Conservation (phyloP, 2,113 vertebrate genomes). For the Hassar affinis region DNA sequence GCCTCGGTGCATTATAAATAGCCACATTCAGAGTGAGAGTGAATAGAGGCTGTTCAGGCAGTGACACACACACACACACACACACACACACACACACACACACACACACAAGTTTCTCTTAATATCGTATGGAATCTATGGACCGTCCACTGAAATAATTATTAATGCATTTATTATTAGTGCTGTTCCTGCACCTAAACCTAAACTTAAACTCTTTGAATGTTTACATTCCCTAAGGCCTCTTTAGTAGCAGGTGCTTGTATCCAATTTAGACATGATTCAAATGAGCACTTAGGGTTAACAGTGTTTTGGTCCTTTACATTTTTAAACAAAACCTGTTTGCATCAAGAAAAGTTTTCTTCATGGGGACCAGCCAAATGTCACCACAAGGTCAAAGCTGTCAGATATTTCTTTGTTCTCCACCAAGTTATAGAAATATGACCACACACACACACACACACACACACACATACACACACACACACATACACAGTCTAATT, state of each 20-base stretch:
- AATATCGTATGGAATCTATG: not conserved
- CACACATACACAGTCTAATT: conserved; percentile 27
- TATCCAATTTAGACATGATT: not conserved
- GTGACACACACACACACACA: conserved; percentile 29
- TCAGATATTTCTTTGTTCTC: not conserved
- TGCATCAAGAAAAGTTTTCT: not conserved
- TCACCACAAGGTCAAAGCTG: conserved; percentile 18
- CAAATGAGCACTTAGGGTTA: not conserved
- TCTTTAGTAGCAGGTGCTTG: not conserved
- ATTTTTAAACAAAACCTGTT: not conserved
- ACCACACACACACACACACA: not conserved
- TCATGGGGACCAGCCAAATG: not conserved
- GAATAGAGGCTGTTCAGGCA: conserved; percentile 23
- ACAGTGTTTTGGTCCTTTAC: not conserved
- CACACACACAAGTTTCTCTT: not conserved
- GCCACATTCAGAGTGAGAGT: conserved; percentile 28
- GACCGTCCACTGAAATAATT: not conserved
- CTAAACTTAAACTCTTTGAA: not conserved
- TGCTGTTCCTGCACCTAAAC: not conserved
- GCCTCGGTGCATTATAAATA: conserved; percentile 37
- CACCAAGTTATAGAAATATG: not conserved
- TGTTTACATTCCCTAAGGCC: not conserved
- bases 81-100: conserved; percentile 44
- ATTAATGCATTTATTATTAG: not conserved
- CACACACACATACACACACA: not conserved